Evolutionary conservation across 92 coral and sea anemone species (phyloP).

Genomic region (Siderastrea siderea): DNA sequence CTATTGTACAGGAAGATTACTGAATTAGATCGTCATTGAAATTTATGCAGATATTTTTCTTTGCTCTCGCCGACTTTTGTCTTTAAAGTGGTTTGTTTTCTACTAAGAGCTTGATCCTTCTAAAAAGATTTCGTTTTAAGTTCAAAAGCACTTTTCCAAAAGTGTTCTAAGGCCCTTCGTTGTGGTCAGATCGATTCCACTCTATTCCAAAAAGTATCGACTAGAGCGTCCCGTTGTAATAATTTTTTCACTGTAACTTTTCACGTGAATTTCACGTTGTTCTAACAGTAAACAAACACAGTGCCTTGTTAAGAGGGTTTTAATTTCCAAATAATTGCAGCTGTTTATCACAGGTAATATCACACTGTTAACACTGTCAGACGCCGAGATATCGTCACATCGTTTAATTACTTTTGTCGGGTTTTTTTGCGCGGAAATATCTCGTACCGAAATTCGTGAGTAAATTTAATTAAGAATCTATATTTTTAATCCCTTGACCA

Average conservation of each 20-base stretch:
- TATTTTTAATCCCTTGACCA: not conserved
- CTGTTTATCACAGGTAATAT: not conserved
- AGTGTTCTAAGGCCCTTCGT: too few species aligned
- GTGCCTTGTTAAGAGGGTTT: not conserved
- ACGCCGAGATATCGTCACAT: not conserved
- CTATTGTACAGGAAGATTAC: slow-evolving; percentile 71
- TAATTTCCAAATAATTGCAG: slow-evolving; percentile 15
- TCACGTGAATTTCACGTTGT: slow-evolving; percentile 8
- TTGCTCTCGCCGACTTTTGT: slow-evolving; percentile 42
- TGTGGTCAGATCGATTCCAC: not conserved
- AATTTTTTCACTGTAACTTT: not conserved
- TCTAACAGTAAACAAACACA: slow-evolving; percentile 12
- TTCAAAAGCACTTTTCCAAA: not conserved
- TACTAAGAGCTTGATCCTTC: not conserved
- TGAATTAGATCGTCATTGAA: slow-evolving; percentile 28
- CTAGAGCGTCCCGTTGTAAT: not conserved
- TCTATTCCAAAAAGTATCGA: not conserved
- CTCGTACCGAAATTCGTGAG: not conserved
- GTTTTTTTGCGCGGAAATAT: not conserved
- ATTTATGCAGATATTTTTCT: slow-evolving; percentile 54
- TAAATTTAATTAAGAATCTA: not conserved
- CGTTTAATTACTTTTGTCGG: not conserved
- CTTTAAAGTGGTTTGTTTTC: slow-evolving; percentile 28
- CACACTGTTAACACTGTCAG: slow-evolving; percentile 7
- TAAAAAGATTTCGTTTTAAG: not conserved